These are phyloP conservation scores for Cassiopea andromeda DNA, from an alignment of 30 jellyfish, hydroid and myxozoan species.

Conservation along the genomic window DNA sequence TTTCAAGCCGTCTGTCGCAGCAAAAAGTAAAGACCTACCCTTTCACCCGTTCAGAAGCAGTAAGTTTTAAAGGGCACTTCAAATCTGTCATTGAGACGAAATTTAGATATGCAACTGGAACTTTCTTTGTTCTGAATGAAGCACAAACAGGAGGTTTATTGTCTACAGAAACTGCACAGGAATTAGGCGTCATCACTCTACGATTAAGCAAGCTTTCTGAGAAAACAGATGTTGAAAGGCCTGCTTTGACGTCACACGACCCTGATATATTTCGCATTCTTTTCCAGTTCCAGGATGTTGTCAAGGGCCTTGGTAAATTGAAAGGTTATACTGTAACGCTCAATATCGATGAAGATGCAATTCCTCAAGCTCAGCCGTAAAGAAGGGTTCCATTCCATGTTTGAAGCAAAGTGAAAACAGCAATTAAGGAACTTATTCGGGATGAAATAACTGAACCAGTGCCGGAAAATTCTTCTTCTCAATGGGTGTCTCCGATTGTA, in stretches of 20 bases:
- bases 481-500: conserved; percentile 65
- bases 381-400: conserved; percentile 35
- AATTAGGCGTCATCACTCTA: conserved; percentile 2
- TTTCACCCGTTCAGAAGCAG: conserved; percentile 9
- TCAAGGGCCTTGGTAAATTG: conserved; percentile 29
- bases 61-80: conserved; percentile 10
- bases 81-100: conserved; percentile 12
- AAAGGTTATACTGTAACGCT: conserved; percentile 7
- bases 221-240: background rate
- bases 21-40: background rate
- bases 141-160: background rate
- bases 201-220: background rate
- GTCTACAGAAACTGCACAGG: conserved; percentile 15
- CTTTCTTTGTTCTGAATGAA: conserved; percentile 12
- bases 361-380: conserved; percentile 25
- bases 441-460: conserved; percentile 10
- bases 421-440: background rate
- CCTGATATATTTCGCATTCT: background rate
- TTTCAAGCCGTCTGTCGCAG: background rate
- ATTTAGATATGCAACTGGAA: conserved; percentile 16
- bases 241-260: background rate
- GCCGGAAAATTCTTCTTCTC: conserved; percentile 40
- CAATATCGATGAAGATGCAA: conserved; percentile 12
- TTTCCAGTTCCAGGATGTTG: background rate
- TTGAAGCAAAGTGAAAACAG: conserved; percentile 8